Conservation (phyloP, 2,888 invertebrate species). For the Omphaloscelis lunosa region DNA sequence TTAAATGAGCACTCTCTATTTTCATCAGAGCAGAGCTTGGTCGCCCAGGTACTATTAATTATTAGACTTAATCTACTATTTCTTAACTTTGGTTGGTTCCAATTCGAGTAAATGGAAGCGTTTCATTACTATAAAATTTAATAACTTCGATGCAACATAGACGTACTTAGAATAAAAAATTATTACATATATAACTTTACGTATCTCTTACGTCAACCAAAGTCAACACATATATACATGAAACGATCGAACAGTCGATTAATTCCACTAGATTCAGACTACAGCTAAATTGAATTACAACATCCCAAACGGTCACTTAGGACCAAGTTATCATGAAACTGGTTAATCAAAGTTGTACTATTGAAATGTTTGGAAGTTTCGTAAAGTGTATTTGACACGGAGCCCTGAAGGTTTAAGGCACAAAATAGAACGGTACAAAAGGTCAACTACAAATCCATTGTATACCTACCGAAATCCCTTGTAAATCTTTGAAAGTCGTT, state of each 20-base stretch:
- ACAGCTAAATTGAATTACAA: slow-evolving; percentile 47
- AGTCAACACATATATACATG: neutral
- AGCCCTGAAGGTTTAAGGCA: slow-evolving; percentile 35
- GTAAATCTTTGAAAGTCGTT: neutral
- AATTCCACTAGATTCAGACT: slow-evolving; percentile 23
- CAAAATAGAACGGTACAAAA: neutral
- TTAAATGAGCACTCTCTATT: too few relatives aligned
- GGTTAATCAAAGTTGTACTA: slow-evolving; percentile 62
- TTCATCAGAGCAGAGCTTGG: too few relatives aligned
- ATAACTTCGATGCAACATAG: neutral
- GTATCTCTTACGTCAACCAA: neutral
- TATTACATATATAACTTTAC: neutral
- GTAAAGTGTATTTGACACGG: slow-evolving; percentile 61
- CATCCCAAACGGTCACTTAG: slow-evolving; percentile 58
- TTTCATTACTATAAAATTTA: neutral
- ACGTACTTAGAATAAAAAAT: neutral
- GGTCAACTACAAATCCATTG: neutral
- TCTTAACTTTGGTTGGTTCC: too few relatives aligned
- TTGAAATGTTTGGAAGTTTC: slow-evolving; percentile 63
- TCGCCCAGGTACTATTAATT: too few relatives aligned
- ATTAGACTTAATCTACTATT: too few relatives aligned
- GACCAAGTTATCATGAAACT: slow-evolving; percentile 49
- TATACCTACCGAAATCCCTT: neutral
- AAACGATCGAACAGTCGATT: slow-evolving; percentile 16
- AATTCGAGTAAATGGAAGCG: too few relatives aligned